Base-by-base conservation (phyloP, 2,797 vertebrate genomes). In the Myiotriccus ornatus region DNA sequence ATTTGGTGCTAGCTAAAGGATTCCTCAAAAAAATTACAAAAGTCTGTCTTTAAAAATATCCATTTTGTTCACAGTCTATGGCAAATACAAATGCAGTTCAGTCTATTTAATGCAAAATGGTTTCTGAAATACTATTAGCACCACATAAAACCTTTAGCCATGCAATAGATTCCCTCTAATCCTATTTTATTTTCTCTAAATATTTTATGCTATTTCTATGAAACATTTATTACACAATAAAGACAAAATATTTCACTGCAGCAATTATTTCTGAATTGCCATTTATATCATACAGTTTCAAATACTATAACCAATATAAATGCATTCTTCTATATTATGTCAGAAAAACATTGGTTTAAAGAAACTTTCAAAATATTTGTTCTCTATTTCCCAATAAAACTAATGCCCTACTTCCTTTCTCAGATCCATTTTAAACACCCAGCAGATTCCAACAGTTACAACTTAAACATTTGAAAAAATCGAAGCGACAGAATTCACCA, bases 351-450 rank as follows among this genome's bases (percentile, higher is more conserved):
- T 2, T 55, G 2, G 0, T 80, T 89, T 89, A 87, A 93, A 93
- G 62, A 19, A 90, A 73, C 80, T 83, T 88, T 30, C 3, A 69
- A 91, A 76, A 27, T 39, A 27, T 16, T 69, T 88, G 80, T 71
- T 60, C 47, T 65, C 7, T 6, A 53, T 93, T 79, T 14, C 14
- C 79, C 70, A 84, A 75, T 85, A 96, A 95, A 95, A 88, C 56
- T 86, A 91, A 91, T 75, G 52, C 69, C 27, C 41, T 55, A 17
- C 74, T 96, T 96, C 92, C 79, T 88, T 83, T 77, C 79, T 86
- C 35, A 63, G 43, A 87, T 65, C 79, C 62, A 69, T 46, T 87
- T 89, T 59, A 89, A 95, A 93, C 50, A 89, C 41, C 25, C n/a
- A 92, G 53, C 44, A 89, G 39, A 92, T 81, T 93, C 83, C 84